Conservation (phyloP, 2,888 invertebrate genomes). For the Geophilus truncorum region DNA sequence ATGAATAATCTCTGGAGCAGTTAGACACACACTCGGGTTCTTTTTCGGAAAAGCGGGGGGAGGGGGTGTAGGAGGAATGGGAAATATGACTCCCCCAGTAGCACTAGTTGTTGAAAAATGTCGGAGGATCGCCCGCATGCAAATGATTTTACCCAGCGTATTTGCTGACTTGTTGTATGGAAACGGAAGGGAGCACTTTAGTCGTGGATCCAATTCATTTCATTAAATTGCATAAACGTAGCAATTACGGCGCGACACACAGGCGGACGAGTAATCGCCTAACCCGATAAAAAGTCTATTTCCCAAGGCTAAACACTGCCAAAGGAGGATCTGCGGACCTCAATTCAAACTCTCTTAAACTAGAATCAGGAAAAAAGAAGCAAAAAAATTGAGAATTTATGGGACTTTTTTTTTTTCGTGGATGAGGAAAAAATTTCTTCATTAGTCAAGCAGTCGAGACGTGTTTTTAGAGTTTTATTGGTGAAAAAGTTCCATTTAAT, state of each 20-base stretch:
- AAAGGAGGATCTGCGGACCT: background rate
- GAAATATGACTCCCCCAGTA: background rate
- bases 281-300: constrained; percentile 13
- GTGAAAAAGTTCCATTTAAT: no score
- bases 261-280: background rate
- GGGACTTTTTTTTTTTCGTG: background rate
- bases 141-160: background rate
- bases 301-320: background rate
- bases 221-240: constrained; percentile 13
- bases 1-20: background rate
- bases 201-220: constrained; percentile 6
- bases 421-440: no score
- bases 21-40: background rate
- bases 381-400: background rate
- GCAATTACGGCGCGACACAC: background rate
- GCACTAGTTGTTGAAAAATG: background rate
- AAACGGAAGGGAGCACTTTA: constrained; percentile 6
- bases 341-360: background rate
- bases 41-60: no score
- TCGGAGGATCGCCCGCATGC: background rate
- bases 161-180: background rate
- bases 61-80: no score
- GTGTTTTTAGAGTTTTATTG: no score
- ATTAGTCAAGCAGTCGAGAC: no score
- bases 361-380: background rate